A percentile compares a stretch with the other conserved stretches of the same genome.
Evolutionary conservation across 2,113 vertebrate species (phyloP).

Genomic region (Rynchops niger): DNA sequence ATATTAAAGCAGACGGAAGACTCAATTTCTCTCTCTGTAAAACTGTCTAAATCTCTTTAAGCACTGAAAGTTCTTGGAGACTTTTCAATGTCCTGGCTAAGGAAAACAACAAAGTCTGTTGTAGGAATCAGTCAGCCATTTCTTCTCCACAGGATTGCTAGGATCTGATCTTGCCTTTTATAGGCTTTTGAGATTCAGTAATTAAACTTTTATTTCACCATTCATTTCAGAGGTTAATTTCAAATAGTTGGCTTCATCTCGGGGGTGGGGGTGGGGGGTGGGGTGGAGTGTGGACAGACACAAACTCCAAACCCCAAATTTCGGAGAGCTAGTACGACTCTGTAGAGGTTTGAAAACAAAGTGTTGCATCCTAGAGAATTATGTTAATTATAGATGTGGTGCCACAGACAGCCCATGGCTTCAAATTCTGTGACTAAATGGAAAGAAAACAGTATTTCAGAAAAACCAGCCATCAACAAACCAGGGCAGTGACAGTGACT

Average conservation of each 20-base stretch:
- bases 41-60: neutral
- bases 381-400: neutral
- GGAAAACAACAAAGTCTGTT: neutral
- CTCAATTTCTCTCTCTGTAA: neutral
- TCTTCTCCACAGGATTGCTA: neutral
- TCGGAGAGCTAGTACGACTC: neutral
- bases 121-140: neutral
- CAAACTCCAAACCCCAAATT: neutral
- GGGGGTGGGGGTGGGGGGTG: too few relatives aligned
- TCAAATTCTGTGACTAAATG: neutral
- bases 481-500: neutral
- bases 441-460: neutral
- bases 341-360: neutral
- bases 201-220: neutral
- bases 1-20: neutral
- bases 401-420: neutral
- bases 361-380: neutral
- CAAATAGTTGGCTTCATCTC: neutral
- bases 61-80: neutral
- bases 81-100: neutral
- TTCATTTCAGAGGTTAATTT: neutral
- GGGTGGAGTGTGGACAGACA: too few relatives aligned
- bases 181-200: neutral
- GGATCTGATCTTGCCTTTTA: neutral
- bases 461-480: neutral